Base-by-base conservation (phyloP, 2,113 vertebrate genomes). In the Anarrhichthys ocellatus region DNA sequence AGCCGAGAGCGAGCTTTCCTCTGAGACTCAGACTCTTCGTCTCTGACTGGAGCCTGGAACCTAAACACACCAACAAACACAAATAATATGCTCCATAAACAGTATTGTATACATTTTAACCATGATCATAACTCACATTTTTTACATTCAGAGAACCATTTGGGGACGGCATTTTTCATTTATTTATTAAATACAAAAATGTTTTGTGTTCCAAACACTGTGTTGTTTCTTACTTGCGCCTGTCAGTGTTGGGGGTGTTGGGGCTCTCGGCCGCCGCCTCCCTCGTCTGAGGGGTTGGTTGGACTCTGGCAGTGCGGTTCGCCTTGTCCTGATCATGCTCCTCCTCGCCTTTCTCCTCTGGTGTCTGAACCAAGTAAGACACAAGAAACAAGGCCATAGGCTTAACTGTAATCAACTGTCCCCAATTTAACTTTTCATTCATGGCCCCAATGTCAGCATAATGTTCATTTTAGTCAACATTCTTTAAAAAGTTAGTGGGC, bases 11-110 rank as follows among this genome's bases (percentile, higher is more conserved):
- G 96, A 42, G 96, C 97, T 84, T 97, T 98, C 85, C 97, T 94
- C 90, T 98, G 97, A 61, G 96, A 97, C 69, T 98, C 97, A 0
- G 97, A 98, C 83, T 98, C 97, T 85, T 98, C 97, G 0, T 97
- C 97, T 59, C 97, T 93, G 22, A 96, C 95, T 0, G 96, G 96
- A 76, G 96, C 96, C 92, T 97, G 97, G 58, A 95, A 97, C 87
- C 97, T 98, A 80, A 86, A 83, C n/a, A 40, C 59, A 88, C 5
- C 58, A 36, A 36, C 44, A 42, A 27, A 20, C 48, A 71, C 18
- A 81, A 70, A 83, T 20, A 0, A 64, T 20, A 52, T 54, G 17
- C n/a, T 14, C 52, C 11, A 22, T 46, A n/a, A 20, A 69, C 44
- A 24, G 10, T 38, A 15, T 36, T 9, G 34, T 5, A n/a, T 9